Base-by-base conservation (phyloP, 2,113 vertebrate species). In the Engraulis encrasicolus region DNA sequence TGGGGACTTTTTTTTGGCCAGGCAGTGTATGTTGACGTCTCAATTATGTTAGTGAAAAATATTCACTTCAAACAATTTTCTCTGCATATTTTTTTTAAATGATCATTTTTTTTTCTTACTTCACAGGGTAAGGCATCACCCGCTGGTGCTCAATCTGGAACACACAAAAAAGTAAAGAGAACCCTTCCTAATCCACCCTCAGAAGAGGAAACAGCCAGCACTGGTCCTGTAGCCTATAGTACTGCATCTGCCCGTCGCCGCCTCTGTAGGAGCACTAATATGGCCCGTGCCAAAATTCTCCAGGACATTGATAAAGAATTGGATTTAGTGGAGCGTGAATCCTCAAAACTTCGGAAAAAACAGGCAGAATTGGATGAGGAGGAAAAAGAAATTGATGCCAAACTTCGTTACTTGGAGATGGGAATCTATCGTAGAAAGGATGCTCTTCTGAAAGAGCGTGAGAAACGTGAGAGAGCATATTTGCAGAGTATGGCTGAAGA, bases 311-410 rank as follows among this genome's bases (percentile, higher is more conserved):
- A 99, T 91, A 95, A 97, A 86, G 98, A 99, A 89, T 93, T 99
- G 78, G 95, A 99, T 88, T 91, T 99, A 48, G 98, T 99, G 0
- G 98, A 99, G 91, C 95, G 98, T 17, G 98, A 99, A 90, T 99
- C 98, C 50, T 99, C 98, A 36, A 99, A 99, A 86, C 97, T 99
- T 80, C 96, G 98, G 37, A 99, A 99, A 92, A 98, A 97, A 88
- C 98, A 99, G 90, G 98, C 98, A 79, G 98, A 99, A 90, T 92
- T 99, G 81, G 98, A 99, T 89, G 98, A 99, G 87, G 98, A 99
- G 84, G 98, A 99, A 88, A 99, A 99, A 90, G 98, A 99, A 93
- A 99, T 99, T 50, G 98, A 99, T 90, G 98, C 98, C 85, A 99
- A 99, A 82, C 92, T 99, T 52, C 94, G 98, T 78, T 99, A 99